These are phyloP conservation scores for Eolophus roseicapilla DNA, from an alignment of 2,113 vertebrate genomes.

Conservation along the genomic window DNA sequence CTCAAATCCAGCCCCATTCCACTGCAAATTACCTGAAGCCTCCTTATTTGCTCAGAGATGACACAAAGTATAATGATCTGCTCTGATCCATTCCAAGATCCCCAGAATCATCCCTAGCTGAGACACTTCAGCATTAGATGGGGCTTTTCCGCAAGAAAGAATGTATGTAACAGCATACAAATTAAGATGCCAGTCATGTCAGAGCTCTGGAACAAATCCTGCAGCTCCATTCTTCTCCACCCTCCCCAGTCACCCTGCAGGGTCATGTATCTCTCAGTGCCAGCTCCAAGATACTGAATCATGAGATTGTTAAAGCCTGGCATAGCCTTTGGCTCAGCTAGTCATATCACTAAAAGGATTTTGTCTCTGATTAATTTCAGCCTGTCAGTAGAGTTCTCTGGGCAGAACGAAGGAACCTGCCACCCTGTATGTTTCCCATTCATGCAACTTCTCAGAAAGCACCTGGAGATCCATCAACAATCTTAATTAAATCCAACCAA, in stretches of 20 bases:
- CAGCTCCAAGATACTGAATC: slow-evolving; percentile 18
- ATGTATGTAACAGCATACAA: not conserved
- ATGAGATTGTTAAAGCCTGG: not conserved
- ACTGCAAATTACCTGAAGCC: not conserved
- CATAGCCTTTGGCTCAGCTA: slow-evolving; percentile 16
- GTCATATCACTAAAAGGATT: slow-evolving; percentile 49
- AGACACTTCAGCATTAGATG: not conserved
- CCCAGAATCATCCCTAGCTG: not conserved
- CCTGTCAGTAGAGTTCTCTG: not conserved
- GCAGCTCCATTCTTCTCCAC: not conserved
- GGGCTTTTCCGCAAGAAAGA: not conserved
- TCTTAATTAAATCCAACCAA: slow-evolving; percentile 7
- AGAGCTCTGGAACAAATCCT: slow-evolving; percentile 1
- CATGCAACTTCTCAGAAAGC: slow-evolving; percentile 15
- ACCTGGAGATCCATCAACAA: slow-evolving; percentile 18
- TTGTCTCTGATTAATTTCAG: slow-evolving; percentile 38
- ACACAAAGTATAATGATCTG: not conserved
- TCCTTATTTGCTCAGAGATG: not conserved
- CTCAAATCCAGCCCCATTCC: not conserved
- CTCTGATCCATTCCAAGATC: not conserved
- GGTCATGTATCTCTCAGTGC: not conserved
- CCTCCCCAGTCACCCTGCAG: not conserved
- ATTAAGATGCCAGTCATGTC: not conserved
- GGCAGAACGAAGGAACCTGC: not conserved
- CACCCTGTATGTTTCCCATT: not conserved